phyloP scores from a whole-genome alignment of 2,113 vertebrate species.

The Forbesichthys papilliferus region DNA sequence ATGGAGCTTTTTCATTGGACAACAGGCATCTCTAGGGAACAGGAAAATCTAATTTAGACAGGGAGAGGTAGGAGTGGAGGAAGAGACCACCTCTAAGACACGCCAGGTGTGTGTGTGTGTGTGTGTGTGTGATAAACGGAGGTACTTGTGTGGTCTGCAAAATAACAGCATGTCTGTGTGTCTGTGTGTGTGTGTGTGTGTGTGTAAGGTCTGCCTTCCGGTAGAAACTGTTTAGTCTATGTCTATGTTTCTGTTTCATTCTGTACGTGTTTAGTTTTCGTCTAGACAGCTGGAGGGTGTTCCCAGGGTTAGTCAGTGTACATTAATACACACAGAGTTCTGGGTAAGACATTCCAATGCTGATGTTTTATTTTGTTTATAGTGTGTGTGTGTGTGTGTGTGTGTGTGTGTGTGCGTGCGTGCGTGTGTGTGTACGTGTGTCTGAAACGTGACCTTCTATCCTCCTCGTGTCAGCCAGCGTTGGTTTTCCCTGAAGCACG shows the following conservation, averaged over 20 bases:
- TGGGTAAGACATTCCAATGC: constrained; percentile 9
- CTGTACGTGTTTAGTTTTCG: constrained; percentile 48
- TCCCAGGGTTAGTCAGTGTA: constrained; percentile 46
- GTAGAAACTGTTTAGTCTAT: constrained; percentile 46
- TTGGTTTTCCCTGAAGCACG: constrained; percentile 27
- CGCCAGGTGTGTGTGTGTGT: constrained; percentile 9
- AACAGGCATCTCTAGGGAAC: constrained; percentile 61
- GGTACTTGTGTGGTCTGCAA: constrained; percentile 47
- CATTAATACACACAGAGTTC: constrained; percentile 5
- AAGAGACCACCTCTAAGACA: background rate
- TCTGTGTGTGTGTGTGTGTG: constrained; percentile 43
- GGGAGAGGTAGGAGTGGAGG: constrained; percentile 14
- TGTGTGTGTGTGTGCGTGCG: background rate
- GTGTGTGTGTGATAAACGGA: constrained; percentile 9
- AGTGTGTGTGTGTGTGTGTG: constrained; percentile 9
- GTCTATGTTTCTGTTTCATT: constrained; percentile 22
- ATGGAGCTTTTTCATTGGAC: constrained; percentile 59
- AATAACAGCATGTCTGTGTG: constrained; percentile 17
- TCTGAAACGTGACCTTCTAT: background rate
- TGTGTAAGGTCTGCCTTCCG: background rate
- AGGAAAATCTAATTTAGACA: constrained; percentile 54
- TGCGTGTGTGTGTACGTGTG: constrained; percentile 1
- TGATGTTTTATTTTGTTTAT: background rate
- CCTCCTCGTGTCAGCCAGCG: constrained; percentile 50
- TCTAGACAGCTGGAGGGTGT: constrained; percentile 62